These are phyloP conservation scores for Leptatherina wallacei DNA, from an alignment of 2,797 vertebrate genomes.

Conservation along the genomic window DNA sequence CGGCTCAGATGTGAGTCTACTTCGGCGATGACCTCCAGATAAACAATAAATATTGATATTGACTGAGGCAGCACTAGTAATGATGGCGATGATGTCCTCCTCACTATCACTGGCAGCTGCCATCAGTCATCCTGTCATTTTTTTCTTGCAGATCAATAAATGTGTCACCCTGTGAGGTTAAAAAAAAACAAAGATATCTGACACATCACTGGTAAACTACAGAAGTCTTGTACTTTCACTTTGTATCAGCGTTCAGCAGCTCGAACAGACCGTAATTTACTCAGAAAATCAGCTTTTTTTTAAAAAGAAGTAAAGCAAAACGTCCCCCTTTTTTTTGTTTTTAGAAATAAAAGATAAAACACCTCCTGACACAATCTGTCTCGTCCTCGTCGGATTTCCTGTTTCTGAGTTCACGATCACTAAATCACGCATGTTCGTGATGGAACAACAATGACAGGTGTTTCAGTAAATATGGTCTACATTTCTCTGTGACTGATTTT, in stretches of 20 bases:
- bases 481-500: conserved; percentile 9
- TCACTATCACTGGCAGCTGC: background rate
- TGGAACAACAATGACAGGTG: too few species aligned
- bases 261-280: too few species aligned
- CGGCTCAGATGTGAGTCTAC: background rate
- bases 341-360: background rate
- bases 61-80: background rate
- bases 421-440: too few species aligned
- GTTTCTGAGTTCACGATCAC: too few species aligned
- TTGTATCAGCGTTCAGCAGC: too few species aligned
- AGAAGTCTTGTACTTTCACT: background rate
- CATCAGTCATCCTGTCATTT: background rate
- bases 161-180: too few species aligned
- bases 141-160: background rate
- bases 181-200: background rate
- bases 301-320: background rate
- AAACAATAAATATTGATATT: background rate
- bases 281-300: background rate
- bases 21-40: background rate
- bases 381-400: too few species aligned
- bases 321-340: background rate
- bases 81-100: background rate
- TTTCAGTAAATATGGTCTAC: background rate
- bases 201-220: too few species aligned
- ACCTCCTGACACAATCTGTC: background rate